Evolutionary conservation across 2,797 vertebrate genomes (phyloP).

Genomic region (Podarcis siculus): DNA sequence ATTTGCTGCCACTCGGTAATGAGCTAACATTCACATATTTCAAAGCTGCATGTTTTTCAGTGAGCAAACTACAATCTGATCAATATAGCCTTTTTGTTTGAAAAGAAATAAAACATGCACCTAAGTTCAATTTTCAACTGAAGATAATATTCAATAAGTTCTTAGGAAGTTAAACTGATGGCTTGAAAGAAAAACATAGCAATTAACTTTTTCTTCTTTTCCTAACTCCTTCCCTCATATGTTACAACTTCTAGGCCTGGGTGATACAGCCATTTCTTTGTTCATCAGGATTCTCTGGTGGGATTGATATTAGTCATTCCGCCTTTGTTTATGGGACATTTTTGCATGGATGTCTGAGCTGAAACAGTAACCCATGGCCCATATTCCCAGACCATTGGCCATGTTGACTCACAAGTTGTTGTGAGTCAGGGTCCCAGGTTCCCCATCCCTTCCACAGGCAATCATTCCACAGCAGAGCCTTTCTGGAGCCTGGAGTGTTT

Average conservation of each 20-base stretch:
- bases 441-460: neutral
- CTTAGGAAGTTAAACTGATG: conserved; percentile 5
- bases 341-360: neutral
- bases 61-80: conserved; percentile 40
- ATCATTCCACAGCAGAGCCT: neutral
- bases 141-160: neutral
- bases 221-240: neutral
- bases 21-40: conserved; percentile 32
- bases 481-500: neutral
- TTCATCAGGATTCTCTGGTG: neutral
- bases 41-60: conserved; percentile 25
- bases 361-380: neutral
- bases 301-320: neutral
- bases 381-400: neutral
- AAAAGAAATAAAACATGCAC: conserved; percentile 24
- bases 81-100: conserved; percentile 10
- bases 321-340: neutral
- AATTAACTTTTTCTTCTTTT: neutral
- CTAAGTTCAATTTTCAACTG: neutral
- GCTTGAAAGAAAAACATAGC: neutral
- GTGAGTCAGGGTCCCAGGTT: too few species aligned
- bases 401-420: too few species aligned
- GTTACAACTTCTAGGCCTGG: neutral
- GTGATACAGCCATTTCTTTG: neutral
- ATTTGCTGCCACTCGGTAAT: conserved; percentile 36